phyloP scores from a whole-genome alignment of 2,113 vertebrate species.

The Pogonocichla stellata region DNA sequence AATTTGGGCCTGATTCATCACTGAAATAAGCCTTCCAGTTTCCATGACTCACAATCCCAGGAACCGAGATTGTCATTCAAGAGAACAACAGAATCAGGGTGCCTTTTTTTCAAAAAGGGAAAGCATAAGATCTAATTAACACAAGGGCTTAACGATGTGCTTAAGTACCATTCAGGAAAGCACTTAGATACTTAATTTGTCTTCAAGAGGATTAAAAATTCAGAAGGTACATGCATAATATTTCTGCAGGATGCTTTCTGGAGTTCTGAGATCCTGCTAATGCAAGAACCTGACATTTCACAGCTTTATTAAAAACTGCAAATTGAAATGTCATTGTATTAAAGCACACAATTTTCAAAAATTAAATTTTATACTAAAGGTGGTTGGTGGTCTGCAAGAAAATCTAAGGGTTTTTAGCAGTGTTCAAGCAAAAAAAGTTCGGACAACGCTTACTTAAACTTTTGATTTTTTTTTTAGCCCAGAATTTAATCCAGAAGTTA shows the following conservation, averaged over 20 bases:
- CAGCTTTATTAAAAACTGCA: background rate
- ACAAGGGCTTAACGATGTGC: background rate
- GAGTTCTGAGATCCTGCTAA: background rate
- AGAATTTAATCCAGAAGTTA: background rate
- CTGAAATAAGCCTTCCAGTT: background rate
- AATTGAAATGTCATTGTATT: background rate
- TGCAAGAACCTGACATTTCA: background rate
- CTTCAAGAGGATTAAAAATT: constrained; percentile 17
- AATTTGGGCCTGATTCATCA: background rate
- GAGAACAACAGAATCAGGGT: background rate
- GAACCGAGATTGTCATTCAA: background rate
- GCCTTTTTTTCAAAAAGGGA: background rate
- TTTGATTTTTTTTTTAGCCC: background rate
- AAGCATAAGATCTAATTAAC: constrained; percentile 26
- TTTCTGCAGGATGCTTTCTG: background rate
- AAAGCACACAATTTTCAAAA: background rate
- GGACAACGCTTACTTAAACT: background rate
- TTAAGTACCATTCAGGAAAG: constrained; percentile 28
- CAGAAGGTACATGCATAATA: background rate
- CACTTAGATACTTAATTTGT: constrained; percentile 38
- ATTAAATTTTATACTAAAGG: background rate
- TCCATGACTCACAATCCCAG: background rate
- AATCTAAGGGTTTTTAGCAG: background rate
- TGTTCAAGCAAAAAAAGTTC: background rate
- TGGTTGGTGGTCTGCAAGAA: background rate